phyloP scores from a whole-genome alignment of 2,888 invertebrate species.

The Tiliacea citrago region DNA sequence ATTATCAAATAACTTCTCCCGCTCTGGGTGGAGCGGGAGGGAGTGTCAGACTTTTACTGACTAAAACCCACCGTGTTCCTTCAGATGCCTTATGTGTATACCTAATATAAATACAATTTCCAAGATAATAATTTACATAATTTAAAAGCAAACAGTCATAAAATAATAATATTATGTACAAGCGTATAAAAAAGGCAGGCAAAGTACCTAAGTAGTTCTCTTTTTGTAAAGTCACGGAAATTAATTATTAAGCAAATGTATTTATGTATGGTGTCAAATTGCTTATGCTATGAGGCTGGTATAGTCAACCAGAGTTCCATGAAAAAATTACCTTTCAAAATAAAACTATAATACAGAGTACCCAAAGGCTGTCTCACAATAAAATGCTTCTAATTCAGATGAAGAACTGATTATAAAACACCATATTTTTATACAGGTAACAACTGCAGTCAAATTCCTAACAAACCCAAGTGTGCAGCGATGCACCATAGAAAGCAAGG shows the following conservation, averaged over 20 bases:
- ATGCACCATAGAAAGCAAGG: conserved; percentile 94
- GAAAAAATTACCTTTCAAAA: not conserved
- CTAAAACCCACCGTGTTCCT: no score
- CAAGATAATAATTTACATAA: not conserved
- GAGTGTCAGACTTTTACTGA: no score
- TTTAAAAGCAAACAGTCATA: not conserved
- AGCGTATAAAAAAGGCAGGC: no score
- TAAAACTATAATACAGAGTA: not conserved
- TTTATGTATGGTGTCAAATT: not conserved
- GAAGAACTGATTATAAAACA: not conserved
- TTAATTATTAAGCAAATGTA: not conserved
- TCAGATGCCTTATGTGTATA: no score
- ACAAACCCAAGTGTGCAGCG: conserved; percentile 95
- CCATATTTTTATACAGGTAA: conserved; percentile 90
- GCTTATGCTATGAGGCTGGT: not conserved
- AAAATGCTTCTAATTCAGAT: not conserved
- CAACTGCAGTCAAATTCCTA: conserved; percentile 96
- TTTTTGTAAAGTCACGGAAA: not conserved
- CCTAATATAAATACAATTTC: not conserved
- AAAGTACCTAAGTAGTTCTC: not conserved
- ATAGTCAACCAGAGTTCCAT: no score
- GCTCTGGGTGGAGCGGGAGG: no score
- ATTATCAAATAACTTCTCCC: no score
- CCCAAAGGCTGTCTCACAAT: not conserved
- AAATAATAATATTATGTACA: no score